Evolutionary conservation across 2,888 invertebrate genomes (phyloP).

Genomic region (Cotesia congregata): DNA sequence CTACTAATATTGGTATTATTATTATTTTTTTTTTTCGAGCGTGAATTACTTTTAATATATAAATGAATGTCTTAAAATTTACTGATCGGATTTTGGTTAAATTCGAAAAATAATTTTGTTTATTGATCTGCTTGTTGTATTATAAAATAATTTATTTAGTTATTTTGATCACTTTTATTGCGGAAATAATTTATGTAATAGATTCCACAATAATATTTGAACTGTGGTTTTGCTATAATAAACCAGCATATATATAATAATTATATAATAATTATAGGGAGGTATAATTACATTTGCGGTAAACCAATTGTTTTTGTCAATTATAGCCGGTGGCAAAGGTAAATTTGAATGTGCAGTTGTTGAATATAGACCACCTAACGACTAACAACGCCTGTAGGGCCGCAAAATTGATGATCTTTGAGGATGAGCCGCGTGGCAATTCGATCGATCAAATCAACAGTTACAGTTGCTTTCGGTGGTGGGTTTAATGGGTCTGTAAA

Average conservation of each 20-base stretch:
- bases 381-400: constrained; percentile 29
- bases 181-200: too few relatives aligned
- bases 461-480: constrained; percentile 22
- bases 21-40: not conserved
- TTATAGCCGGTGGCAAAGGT: constrained; percentile 7
- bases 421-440: constrained; percentile 33
- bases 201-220: too few relatives aligned
- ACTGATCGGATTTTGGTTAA: too few relatives aligned
- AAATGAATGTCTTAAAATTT: not conserved
- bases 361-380: not conserved
- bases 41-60: not conserved
- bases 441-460: constrained; percentile 40
- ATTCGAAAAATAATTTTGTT: too few relatives aligned
- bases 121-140: too few relatives aligned
- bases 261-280: not conserved
- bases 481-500: constrained; percentile 51
- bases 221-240: not conserved
- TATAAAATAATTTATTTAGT: too few relatives aligned
- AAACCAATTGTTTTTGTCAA: not conserved
- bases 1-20: not conserved
- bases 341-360: constrained; percentile 15
- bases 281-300: not conserved
- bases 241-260: not conserved
- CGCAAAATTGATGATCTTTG: constrained; percentile 35
- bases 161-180: too few relatives aligned